A percentile compares a stretch with the other conserved stretches of the same genome.
These are phyloP conservation scores for Sebastes kiyomatsui DNA, from an alignment of 2,797 vertebrate genomes.

Conservation along the genomic window DNA sequence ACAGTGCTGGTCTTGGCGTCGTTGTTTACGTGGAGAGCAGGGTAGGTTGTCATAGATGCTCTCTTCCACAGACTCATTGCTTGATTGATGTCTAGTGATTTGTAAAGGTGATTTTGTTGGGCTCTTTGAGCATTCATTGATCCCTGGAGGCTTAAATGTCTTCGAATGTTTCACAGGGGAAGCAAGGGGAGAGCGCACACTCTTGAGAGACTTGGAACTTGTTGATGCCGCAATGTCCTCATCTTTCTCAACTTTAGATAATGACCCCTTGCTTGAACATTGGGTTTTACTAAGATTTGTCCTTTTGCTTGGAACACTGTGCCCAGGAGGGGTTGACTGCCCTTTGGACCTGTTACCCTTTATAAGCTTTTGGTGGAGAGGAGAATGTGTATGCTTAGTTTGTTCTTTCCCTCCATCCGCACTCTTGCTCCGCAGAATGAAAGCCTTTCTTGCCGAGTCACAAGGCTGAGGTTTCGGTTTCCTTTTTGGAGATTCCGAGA, in stretches of 20 bases:
- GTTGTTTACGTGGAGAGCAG: slow-evolving; percentile 79
- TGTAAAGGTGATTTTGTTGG: slow-evolving; percentile 73
- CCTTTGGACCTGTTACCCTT: slow-evolving; percentile 77
- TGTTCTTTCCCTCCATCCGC: slow-evolving; percentile 74
- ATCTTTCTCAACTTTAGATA: slow-evolving; percentile 76
- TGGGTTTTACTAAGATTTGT: slow-evolving; percentile 82
- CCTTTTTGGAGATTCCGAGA: slow-evolving; percentile 74
- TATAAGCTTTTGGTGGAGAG: slow-evolving; percentile 81
- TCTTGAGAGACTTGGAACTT: slow-evolving; percentile 70
- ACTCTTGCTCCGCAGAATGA: slow-evolving; percentile 67
- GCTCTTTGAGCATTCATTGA: slow-evolving; percentile 68
- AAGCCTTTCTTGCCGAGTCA: slow-evolving; percentile 73
- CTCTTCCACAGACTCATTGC: slow-evolving; percentile 67
- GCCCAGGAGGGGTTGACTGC: slow-evolving; percentile 65
- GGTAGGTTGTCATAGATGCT: slow-evolving; percentile 75
- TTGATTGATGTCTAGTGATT: slow-evolving; percentile 63
- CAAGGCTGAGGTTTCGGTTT: slow-evolving; percentile 73
- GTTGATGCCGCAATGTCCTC: slow-evolving; percentile 26
- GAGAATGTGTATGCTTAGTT: slow-evolving; percentile 74
- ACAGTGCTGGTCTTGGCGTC: slow-evolving; percentile 77
- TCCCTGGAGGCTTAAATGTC: slow-evolving; percentile 75
- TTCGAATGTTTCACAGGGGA: slow-evolving; percentile 82
- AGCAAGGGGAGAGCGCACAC: slow-evolving; percentile 72
- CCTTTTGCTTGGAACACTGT: slow-evolving; percentile 74
- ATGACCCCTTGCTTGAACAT: slow-evolving; percentile 77